Percentiles rank a stretch among this genome's conserved stretches.
Evolutionary conservation across 2,888 invertebrate genomes (phyloP).

Genomic region (Euzophera pinguis): DNA sequence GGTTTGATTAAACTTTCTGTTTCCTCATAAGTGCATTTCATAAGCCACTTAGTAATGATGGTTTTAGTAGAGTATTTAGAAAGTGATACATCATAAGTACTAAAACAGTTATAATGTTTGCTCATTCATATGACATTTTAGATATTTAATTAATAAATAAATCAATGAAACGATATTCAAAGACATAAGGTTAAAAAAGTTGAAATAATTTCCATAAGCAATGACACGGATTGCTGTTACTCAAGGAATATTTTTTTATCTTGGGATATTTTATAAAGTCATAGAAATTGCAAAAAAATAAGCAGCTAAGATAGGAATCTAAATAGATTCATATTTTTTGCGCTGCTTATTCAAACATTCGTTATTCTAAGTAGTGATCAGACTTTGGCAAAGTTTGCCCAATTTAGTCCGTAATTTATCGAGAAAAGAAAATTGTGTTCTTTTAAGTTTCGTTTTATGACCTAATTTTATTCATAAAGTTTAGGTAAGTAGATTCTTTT

Average conservation of each 20-base stretch:
- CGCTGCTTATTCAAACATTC: conserved; percentile 9
- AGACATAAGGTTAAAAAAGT: conserved; percentile 11
- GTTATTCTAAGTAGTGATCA: background rate
- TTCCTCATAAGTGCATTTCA: too few species aligned
- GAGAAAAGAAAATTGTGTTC: conserved; percentile 8
- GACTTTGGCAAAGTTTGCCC: conserved; percentile 10
- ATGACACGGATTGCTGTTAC: background rate
- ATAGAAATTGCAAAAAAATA: conserved; percentile 6
- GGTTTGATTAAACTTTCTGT: too few species aligned
- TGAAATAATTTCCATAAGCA: conserved; percentile 9
- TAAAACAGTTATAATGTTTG: too few species aligned
- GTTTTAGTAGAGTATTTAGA: too few species aligned
- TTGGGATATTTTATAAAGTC: conserved; percentile 6
- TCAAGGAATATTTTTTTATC: conserved; percentile 3
- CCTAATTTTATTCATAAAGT: conserved; percentile 1
- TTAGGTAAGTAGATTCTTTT: background rate
- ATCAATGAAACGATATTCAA: too few species aligned
- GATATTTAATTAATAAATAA: too few species aligned
- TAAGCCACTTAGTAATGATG: too few species aligned
- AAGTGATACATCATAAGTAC: too few species aligned
- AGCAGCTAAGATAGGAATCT: background rate
- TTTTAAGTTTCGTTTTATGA: conserved; percentile 7
- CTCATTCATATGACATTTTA: too few species aligned
- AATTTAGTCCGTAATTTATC: conserved; percentile 9
- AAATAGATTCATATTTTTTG: background rate